Evolutionary conservation across 2,888 invertebrate species (phyloP).

Genomic region (Leptopilina syphax): DNA sequence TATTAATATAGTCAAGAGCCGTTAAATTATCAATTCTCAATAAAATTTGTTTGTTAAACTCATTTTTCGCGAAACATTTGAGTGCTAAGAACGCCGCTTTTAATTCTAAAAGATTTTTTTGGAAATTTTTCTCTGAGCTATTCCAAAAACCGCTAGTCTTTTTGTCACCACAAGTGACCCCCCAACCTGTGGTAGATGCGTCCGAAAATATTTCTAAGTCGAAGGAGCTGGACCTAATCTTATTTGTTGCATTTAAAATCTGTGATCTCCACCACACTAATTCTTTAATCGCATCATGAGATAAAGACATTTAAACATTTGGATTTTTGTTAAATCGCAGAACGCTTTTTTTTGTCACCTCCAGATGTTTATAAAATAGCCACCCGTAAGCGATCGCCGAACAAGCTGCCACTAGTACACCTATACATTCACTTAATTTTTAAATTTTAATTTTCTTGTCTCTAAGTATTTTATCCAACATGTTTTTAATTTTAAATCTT

Average conservation of each 20-base stretch:
- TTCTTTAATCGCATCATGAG: background rate
- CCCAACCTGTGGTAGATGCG: background rate
- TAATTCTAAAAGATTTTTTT: background rate
- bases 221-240: background rate
- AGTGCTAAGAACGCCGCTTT: background rate
- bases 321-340: background rate
- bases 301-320: background rate
- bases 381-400: background rate
- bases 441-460: background rate
- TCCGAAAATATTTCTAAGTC: background rate
- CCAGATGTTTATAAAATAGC: background rate
- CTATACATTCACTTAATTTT: background rate
- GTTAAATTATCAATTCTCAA: background rate
- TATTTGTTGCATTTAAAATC: background rate
- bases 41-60: background rate
- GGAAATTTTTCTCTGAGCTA: background rate
- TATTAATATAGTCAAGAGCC: conserved; percentile 46
- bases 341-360: background rate
- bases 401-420: background rate
- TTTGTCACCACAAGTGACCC: background rate
- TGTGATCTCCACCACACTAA: background rate
- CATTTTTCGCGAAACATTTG: background rate
- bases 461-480: background rate
- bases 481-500: background rate
- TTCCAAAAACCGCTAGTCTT: background rate